Base-by-base conservation (phyloP, 2,888 invertebrate species). In the Acrobasis suavella region DNA sequence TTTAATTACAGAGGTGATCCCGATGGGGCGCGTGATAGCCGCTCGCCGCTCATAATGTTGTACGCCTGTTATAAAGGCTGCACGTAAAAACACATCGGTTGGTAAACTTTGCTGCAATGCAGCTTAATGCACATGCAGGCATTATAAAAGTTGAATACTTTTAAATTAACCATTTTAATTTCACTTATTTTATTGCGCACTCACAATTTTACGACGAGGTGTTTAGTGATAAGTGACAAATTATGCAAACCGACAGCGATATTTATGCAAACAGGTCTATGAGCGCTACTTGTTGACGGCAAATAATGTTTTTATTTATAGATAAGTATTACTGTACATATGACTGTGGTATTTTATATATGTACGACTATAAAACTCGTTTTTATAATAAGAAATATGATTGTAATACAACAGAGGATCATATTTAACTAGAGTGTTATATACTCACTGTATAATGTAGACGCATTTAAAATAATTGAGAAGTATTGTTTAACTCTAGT, bases 1-100 rank as follows among this genome's bases (percentile, higher is more conserved):
- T 86, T 90, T 91, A 91, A 91, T 91, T 90, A 89, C 78, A 72
- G 74, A 77, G 76, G 77, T 76, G 85, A 85, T 85, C 80, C 77
- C 81, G 87, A 85, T 86, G 83, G 83, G 81, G 82, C 73, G 69
- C 74, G 78, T 80, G 85, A 87, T 86, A 82, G 32, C 22, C 22
- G 22, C 32, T 32, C 77, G 79, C 67, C 73, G 67, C 74, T 73
- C 71, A 70, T 76, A 73, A 79, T 79, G 78, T 78, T 76, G 72
- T 71, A 63, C 60, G 62, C 22, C 17, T 65, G 65, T 80, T 78
- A 80, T 83, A 83, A 84, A 82, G 75, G 71, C 72, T 71, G 79
- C 66, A 78, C 69, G 72, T 73, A 65, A 50, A 72, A 71, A 72
- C 69, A 75, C 76, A 73, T 72, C 71, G 73, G 74, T 71, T 69